phyloP scores from a whole-genome alignment of 2,888 invertebrate genomes.

The Papilio demoleus region DNA sequence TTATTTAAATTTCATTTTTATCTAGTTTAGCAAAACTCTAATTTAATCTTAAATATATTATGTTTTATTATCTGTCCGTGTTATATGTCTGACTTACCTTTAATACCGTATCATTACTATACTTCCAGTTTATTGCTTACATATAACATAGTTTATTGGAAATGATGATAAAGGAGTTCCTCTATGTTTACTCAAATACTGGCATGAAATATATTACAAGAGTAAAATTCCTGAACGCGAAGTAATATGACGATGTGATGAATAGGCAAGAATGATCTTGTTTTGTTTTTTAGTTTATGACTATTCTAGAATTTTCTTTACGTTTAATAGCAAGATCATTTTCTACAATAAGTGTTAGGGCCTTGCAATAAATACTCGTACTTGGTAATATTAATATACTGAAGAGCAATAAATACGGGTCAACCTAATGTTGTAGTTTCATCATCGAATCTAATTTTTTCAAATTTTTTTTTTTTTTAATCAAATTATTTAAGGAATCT shows the following conservation, averaged over 20 bases:
- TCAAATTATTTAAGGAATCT: too few species aligned
- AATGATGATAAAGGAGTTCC: not conserved
- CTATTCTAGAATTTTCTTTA: not conserved
- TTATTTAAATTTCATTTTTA: too few species aligned
- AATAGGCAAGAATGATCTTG: not conserved
- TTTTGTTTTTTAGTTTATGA: not conserved
- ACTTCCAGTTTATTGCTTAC: slow-evolving; percentile 12
- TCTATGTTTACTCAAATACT: slow-evolving; percentile 2
- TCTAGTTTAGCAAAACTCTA: too few species aligned
- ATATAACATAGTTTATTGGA: slow-evolving; percentile 9
- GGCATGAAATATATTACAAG: not conserved
- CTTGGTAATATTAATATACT: too few species aligned
- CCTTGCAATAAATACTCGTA: too few species aligned
- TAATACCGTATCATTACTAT: slow-evolving; percentile 7
- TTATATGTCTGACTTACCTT: not conserved
- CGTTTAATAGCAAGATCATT: too few species aligned
- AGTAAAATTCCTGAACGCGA: not conserved
- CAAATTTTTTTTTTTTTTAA: too few species aligned
- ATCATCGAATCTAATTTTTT: too few species aligned
- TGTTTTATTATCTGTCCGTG: not conserved
- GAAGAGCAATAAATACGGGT: too few species aligned
- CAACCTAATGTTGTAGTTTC: too few species aligned
- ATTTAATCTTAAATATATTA: too few species aligned
- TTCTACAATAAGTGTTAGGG: too few species aligned
- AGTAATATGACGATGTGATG: not conserved